These are phyloP conservation scores for Entomyzon cyanotis DNA, from an alignment of 2,113 vertebrate species.

Conservation along the genomic window DNA sequence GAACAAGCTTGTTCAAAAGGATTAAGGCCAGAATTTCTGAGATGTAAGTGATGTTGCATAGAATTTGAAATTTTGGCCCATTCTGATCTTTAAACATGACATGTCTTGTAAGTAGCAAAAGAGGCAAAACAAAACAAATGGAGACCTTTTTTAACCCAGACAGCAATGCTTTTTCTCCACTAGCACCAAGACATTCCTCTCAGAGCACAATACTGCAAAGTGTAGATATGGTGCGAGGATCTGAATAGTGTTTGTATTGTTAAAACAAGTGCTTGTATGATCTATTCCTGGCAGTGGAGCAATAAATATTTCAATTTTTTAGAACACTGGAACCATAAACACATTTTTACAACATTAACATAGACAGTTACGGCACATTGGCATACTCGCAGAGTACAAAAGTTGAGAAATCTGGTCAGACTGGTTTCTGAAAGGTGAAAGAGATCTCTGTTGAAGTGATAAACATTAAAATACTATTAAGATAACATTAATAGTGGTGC, in stretches of 20 bases:
- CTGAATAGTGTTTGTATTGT: not conserved
- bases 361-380: not conserved
- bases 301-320: not conserved
- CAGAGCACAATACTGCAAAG: not conserved
- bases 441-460: constrained; percentile 17
- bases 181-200: not conserved
- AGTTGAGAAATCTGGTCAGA: constrained; percentile 48
- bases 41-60: not conserved
- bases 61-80: not conserved
- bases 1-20: not conserved
- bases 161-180: not conserved
- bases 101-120: not conserved
- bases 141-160: not conserved
- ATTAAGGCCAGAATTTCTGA: not conserved
- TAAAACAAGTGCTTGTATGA: not conserved
- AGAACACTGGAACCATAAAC: not conserved
- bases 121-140: not conserved
- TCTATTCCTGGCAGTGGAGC: not conserved
- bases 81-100: not conserved
- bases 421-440: constrained; percentile 31
- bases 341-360: not conserved
- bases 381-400: not conserved
- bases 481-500: constrained; percentile 1
- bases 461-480: constrained; percentile 41
- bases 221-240: not conserved